These are phyloP conservation scores for Galemys pyrenaicus DNA, from an alignment of 2,113 vertebrate genomes.

Conservation along the genomic window DNA sequence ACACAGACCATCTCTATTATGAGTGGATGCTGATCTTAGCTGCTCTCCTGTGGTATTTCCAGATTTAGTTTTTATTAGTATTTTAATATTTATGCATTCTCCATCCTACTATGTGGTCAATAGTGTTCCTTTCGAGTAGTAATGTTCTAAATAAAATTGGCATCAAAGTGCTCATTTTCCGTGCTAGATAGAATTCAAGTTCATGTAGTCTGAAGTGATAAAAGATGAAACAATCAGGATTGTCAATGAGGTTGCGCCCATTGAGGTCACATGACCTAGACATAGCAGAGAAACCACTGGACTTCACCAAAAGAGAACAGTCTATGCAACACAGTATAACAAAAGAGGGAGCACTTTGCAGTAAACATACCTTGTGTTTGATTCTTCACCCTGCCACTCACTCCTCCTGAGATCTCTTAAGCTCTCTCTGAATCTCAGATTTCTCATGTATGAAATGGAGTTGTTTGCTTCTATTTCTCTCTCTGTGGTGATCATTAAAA, in stretches of 20 bases:
- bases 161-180: slow-evolving; percentile 47
- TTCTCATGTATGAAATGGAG: background rate
- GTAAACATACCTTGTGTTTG: background rate
- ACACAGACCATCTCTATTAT: slow-evolving; percentile 79
- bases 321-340: background rate
- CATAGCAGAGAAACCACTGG: background rate
- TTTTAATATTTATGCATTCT: slow-evolving; percentile 38
- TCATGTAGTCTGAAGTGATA: background rate
- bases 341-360: too few species aligned
- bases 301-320: background rate
- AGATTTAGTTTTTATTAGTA: slow-evolving; percentile 65
- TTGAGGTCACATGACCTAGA: slow-evolving; percentile 24
- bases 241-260: background rate
- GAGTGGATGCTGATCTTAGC: slow-evolving; percentile 74
- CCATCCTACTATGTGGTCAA: background rate
- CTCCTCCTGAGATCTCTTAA: background rate
- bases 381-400: background rate
- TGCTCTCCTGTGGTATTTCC: slow-evolving; percentile 67
- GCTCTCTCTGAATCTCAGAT: background rate
- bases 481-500: background rate
- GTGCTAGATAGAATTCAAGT: slow-evolving; percentile 54
- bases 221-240: slow-evolving; percentile 52
- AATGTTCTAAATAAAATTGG: slow-evolving; percentile 50
- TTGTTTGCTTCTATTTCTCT: background rate
- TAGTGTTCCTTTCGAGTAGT: slow-evolving; percentile 27